Percentiles rank a stretch among this genome's conserved stretches.
Evolutionary conservation across 2,888 invertebrate genomes (phyloP).

Genomic region (Aricia artaxerxes): DNA sequence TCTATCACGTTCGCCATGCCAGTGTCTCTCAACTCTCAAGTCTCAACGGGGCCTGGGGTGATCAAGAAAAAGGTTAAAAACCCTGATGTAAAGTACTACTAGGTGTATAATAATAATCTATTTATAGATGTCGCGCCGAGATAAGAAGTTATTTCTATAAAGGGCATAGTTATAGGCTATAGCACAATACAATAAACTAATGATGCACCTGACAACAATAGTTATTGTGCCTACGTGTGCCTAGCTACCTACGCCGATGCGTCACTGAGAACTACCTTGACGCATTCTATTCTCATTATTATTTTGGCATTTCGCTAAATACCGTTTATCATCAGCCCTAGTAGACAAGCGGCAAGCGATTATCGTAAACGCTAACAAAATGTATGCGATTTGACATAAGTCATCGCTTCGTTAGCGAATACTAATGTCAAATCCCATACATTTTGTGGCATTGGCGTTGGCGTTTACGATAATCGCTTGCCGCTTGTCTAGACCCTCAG

Average conservation of each 20-base stretch:
- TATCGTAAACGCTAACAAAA: too few relatives aligned
- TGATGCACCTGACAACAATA: constrained; percentile 46
- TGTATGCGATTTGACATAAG: too few relatives aligned
- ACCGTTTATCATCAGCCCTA: too few relatives aligned
- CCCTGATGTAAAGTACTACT: not conserved
- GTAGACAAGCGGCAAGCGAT: too few relatives aligned
- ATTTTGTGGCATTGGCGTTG: too few relatives aligned
- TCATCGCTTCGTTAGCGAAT: too few relatives aligned
- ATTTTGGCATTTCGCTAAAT: not conserved
- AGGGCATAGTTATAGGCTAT: not conserved
- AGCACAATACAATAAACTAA: constrained; percentile 27
- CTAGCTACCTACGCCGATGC: constrained; percentile 38
- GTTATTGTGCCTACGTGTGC: constrained; percentile 44
- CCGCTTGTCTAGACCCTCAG: too few relatives aligned
- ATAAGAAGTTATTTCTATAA: not conserved
- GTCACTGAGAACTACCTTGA: constrained; percentile 45
- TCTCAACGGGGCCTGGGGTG: not conserved
- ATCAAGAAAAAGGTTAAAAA: not conserved
- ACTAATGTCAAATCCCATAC: too few relatives aligned
- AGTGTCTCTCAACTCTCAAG: not conserved
- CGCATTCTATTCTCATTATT: constrained; percentile 36
- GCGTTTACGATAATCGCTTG: too few relatives aligned
- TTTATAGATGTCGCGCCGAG: not conserved
- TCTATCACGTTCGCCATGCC: not conserved
- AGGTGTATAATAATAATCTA: not conserved